Conservation (phyloP, 2,113 vertebrate species). For the Oreochromis tanganicae region DNA sequence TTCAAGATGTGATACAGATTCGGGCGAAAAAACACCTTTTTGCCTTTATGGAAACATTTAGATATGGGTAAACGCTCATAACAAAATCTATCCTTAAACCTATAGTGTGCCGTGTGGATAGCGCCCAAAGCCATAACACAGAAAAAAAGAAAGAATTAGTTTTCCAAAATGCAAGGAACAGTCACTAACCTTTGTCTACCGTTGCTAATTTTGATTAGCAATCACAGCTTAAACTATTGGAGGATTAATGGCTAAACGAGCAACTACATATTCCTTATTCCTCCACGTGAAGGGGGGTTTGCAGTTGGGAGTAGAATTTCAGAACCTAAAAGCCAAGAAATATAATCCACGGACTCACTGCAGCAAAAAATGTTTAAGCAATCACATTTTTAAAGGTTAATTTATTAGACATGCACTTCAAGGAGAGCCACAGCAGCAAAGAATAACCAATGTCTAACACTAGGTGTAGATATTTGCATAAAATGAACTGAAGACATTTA, state of each 20-base stretch:
- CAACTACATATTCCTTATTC: not conserved
- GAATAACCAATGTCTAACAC: not conserved
- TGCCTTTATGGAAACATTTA: constrained; percentile 13
- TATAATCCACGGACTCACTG: not conserved
- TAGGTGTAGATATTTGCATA: not conserved
- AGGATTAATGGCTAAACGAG: not conserved
- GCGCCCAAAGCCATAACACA: not conserved
- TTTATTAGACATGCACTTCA: not conserved
- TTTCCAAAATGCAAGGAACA: not conserved
- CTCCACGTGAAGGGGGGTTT: not conserved
- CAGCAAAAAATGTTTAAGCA: not conserved
- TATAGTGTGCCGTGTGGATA: not conserved
- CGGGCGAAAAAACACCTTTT: not conserved
- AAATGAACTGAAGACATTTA: not conserved
- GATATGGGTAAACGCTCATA: not conserved
- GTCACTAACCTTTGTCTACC: not conserved
- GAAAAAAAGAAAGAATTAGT: not conserved
- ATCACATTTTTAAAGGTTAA: not conserved
- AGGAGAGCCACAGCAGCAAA: not conserved
- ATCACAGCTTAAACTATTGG: not conserved
- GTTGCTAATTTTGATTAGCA: not conserved
- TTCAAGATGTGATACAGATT: not conserved
- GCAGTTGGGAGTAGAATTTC: not conserved
- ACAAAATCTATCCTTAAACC: not conserved
- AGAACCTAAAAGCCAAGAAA: not conserved